These are phyloP conservation scores for Lagodon rhomboides DNA, from an alignment of 2,797 vertebrate genomes.

Conservation along the genomic window DNA sequence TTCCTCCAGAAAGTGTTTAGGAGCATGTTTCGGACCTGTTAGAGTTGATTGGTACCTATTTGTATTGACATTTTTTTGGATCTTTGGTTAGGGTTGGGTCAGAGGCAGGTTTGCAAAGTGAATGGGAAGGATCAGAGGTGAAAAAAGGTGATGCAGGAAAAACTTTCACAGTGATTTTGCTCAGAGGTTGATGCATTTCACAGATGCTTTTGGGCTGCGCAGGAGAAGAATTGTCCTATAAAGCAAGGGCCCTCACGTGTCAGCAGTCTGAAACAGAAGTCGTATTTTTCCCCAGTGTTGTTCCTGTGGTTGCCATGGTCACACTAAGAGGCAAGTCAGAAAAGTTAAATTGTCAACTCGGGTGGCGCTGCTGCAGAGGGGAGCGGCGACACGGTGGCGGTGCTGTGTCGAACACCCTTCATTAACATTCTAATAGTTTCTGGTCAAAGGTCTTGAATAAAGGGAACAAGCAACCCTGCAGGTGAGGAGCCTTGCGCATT, in stretches of 20 bases:
- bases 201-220: not conserved
- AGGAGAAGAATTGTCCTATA: not conserved
- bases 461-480: not conserved
- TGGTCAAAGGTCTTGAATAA: not conserved
- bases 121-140: too few species aligned
- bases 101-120: too few species aligned
- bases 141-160: not conserved
- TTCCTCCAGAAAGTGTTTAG: too few species aligned
- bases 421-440: constrained; percentile 9
- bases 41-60: too few species aligned
- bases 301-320: constrained; percentile 8
- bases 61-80: too few species aligned
- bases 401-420: not conserved
- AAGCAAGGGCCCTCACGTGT: not conserved
- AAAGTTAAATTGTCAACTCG: constrained; percentile 17
- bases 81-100: too few species aligned
- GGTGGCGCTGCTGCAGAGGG: not conserved
- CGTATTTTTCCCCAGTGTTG: constrained; percentile 6
- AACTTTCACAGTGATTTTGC: not conserved
- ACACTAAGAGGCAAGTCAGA: constrained; percentile 1
- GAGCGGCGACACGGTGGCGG: not conserved
- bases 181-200: not conserved
- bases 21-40: too few species aligned
- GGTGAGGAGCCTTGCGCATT: not conserved
- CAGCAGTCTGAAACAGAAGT: not conserved